Evolutionary conservation across 64 coral and sea anemone species (phyloP), one percentile per base, ranked within the genome.

Genomic region (Dendrophyllia cribrosa): DNA sequence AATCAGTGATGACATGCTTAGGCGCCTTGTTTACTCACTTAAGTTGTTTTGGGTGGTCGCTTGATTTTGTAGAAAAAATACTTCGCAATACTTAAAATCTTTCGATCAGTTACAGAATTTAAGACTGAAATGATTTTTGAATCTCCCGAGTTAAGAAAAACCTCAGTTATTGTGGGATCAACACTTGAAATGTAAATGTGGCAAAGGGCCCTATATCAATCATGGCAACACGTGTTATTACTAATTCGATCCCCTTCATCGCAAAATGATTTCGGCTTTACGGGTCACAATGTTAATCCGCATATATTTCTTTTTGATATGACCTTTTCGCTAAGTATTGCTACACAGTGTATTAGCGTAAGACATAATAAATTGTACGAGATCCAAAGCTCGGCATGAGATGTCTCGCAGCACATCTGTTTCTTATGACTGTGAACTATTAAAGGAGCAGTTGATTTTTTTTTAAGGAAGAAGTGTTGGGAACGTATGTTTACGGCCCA

Each of bases 221-320:
- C 15, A 49, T 17, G 62, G 43, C 43, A 22, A 63, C 60, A 83
- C 63, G 13, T 64, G 44, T 83, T 66, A 65, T 22, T 49, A 22
- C 45, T 83, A 66, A 67, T 83, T 67, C 58, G 43, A 23, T 23
- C 46, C 14, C 45, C 80, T 83, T 83, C 62, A 50, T 49, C 20
- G 80, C 80, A 83, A 83, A 83, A 67, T 60, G 80, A 66, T 51
- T 65, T 83, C 80, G 11, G 63, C 80, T 66, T 83, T 49, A 50
- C 80, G 20, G 80, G 80, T 83, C 80, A 83, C 80, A 83, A 83
- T 66, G 80, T 83, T 83, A 83, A 83, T 83, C 80, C 44, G 6
- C 43, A 46, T 46, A 13, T 51, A 66, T 51, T 66, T 50, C 43
- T 50, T 66, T 50, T 66, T 66, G 52, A 64, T 67, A 10, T 66